These are phyloP conservation scores for Metalampra italica DNA, from an alignment of 2,888 invertebrate species.

Conservation along the genomic window DNA sequence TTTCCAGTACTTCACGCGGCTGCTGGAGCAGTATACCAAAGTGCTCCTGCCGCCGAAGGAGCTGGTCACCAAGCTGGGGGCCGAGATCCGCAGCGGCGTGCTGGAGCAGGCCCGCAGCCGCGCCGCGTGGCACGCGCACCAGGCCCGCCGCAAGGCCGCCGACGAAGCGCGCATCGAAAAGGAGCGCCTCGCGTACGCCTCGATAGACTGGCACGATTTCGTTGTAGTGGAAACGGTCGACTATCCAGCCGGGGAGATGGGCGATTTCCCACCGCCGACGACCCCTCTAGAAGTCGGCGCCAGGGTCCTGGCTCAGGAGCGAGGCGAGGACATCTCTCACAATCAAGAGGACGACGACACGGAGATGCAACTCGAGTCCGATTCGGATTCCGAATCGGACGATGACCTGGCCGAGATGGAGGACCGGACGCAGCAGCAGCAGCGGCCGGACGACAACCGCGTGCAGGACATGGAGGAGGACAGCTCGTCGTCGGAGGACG, in stretches of 20 bases:
- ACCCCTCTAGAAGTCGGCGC: conserved; percentile 98
- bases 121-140: conserved; percentile 97
- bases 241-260: conserved; percentile 97
- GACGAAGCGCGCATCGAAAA: conserved; percentile 97
- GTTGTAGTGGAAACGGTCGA: conserved; percentile 99
- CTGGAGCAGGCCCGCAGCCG: conserved; percentile 95
- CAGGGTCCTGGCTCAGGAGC: conserved; percentile 89
- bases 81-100: conserved; percentile 84
- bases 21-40: conserved; percentile 99
- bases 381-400: conserved; percentile 80
- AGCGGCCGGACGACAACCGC: conserved; percentile 62
- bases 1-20: conserved; percentile 98
- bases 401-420: conserved; percentile 82
- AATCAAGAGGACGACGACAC: conserved; percentile 83
- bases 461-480: conserved; percentile 97
- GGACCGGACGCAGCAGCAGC: conserved; percentile 71
- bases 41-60: conserved; percentile 97
- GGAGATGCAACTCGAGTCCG: conserved; percentile 94
- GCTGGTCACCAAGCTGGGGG: conserved; percentile 85
- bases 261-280: conserved; percentile 97
- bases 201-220: conserved; percentile 99
- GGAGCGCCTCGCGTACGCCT: conserved; percentile 96
- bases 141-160: conserved; percentile 93
- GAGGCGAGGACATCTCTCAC: conserved; percentile 82
- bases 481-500: conserved; percentile 80